Evolutionary conservation across 2,797 vertebrate species (phyloP), one percentile per base, ranked within the genome.

Genomic region (Enteromius fasciolatus): DNA sequence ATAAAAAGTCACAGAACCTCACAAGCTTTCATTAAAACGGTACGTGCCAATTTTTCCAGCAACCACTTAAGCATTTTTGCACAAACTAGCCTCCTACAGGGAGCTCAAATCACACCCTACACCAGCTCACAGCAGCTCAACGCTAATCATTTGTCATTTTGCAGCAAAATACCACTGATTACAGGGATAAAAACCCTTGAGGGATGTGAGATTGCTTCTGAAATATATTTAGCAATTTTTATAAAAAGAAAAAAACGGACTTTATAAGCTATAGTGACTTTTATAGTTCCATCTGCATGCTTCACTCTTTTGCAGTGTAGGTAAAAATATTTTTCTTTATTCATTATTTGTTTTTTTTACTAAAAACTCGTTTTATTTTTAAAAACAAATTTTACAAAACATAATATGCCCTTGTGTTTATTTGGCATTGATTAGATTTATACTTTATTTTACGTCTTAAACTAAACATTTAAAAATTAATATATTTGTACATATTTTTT

Each of bases 161-260:
- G 25, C 46, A 68, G 64, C 48, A 69, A 69, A 57, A 79, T 57
- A 57, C 48, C 64, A 69, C n/a, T 25, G 20, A 78, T 67, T 67
- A 52, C 10, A 50, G 20, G 14, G 18, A 66, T 77, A n/a, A 36
- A 67, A 64, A 64, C 17, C 25, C 14, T 18, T 3, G 44, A 77
- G 39, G 33, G 23, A 64, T 31, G 59, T 64, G 5, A 33, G 48
- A 64, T 63, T 20, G 18, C 39, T 63, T 15, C 57, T 28, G 15
- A 23, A 31, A 23, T 31, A 63, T 63, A 31, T 31, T 31, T 31
- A 63, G 61, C 61, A 63, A 63, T 17, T 63, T 31, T 15, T 1
- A 63, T 7, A 63, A 63, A 31, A 0, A 3, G 28, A 28, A 15
- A 6, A 23, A 57, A 12, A 57, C 20, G 10, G 52, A 54, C 8